Percentiles rank a stretch among this genome's conserved stretches.
phyloP scores from a whole-genome alignment of 37 sponge, comb jelly and placozoan genomes.

The Chondrosia reniformis region DNA sequence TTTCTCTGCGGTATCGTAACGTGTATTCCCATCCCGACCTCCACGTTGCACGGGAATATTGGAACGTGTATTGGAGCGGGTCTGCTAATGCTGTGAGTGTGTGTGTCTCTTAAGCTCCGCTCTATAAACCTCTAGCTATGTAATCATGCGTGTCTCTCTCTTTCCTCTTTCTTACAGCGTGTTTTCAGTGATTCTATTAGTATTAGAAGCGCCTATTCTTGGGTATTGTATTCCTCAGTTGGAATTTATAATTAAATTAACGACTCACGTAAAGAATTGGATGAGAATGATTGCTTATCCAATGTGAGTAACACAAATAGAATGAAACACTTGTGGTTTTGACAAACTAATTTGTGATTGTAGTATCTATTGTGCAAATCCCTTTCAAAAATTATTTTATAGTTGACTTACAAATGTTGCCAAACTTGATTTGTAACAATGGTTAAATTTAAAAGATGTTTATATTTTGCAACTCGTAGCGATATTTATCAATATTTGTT shows the following conservation, averaged over 20 bases:
- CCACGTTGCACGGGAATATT: background rate
- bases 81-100: constrained; percentile 63
- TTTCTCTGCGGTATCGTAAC: constrained; percentile 63
- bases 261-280: constrained; percentile 59
- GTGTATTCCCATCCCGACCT: constrained; percentile 47
- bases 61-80: constrained; percentile 50
- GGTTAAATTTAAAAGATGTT: no score
- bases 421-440: no score
- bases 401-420: no score
- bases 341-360: background rate
- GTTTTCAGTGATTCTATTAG: constrained; percentile 53
- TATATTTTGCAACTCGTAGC: no score
- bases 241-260: constrained; percentile 34
- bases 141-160: background rate
- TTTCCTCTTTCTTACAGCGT: constrained; percentile 17
- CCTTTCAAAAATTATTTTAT: no score
- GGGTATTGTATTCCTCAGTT: constrained; percentile 46
- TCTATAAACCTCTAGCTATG: no score
- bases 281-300: constrained; percentile 44
- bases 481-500: no score
- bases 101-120: no score
- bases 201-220: constrained; percentile 59
- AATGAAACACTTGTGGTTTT: background rate
- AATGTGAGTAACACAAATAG: constrained; percentile 26
- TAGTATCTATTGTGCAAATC: no score